phyloP scores from a whole-genome alignment of 2,797 vertebrate genomes.

The Pangasius sanitwongsei region DNA sequence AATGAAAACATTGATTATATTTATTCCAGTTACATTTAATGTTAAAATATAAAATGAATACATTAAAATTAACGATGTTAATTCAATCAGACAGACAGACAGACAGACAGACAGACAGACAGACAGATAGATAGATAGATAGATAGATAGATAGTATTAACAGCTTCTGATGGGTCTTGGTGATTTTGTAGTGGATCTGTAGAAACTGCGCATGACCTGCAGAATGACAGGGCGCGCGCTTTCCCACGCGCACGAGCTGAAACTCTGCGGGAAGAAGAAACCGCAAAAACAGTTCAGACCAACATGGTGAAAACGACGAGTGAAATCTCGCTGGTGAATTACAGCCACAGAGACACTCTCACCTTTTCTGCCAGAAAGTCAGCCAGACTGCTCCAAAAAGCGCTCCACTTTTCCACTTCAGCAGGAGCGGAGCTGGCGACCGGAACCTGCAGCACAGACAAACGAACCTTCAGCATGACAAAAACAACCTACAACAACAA shows the following conservation, averaged over 20 bases:
- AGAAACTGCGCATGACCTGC: slow-evolving; percentile 20
- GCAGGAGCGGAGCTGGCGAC: background rate
- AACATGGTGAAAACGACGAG: background rate
- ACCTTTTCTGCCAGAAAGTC: background rate
- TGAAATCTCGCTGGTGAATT: background rate
- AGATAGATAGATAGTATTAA: slow-evolving; percentile 3
- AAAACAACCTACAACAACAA: too few relatives aligned
- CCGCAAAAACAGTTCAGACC: background rate
- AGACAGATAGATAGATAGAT: background rate
- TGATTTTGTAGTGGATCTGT: background rate
- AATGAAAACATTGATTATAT: too few relatives aligned
- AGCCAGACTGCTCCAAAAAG: background rate
- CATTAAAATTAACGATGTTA: background rate
- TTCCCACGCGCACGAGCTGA: slow-evolving; percentile 46
- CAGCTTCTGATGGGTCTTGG: background rate
- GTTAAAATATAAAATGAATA: background rate
- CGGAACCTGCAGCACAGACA: background rate
- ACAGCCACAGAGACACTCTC: background rate
- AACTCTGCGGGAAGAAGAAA: slow-evolving; percentile 24
- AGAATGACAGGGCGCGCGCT: slow-evolving; percentile 33
- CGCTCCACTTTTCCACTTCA: slow-evolving; percentile 3
- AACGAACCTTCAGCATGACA: background rate
- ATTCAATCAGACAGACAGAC: background rate
- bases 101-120: background rate
- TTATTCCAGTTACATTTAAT: too few relatives aligned